These are phyloP conservation scores for Liodrosophila aerea DNA, from an alignment of 2,888 invertebrate species.

Conservation along the genomic window DNA sequence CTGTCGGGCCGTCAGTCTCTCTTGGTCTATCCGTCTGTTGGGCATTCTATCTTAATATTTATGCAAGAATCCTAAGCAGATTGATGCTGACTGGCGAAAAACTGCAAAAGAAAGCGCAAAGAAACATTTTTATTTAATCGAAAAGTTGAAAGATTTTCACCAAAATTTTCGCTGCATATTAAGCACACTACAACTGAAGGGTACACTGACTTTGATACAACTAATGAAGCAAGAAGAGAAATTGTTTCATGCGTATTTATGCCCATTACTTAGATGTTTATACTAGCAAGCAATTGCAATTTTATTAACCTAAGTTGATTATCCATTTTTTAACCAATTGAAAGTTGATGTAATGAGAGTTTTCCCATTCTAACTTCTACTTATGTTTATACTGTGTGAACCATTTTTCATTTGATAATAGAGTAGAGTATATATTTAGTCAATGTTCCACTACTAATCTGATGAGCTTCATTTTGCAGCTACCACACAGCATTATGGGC, in stretches of 20 bases:
- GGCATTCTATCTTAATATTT: conserved; percentile 60
- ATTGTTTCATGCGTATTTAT: too few relatives aligned
- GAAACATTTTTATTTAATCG: conserved; percentile 53
- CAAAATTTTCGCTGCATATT: conserved; percentile 23
- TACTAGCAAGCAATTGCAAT: too few relatives aligned
- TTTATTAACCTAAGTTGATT: too few relatives aligned
- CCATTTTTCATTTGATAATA: too few relatives aligned
- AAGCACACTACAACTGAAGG: conserved; percentile 2
- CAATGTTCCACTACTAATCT: neutral
- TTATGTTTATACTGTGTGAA: too few relatives aligned
- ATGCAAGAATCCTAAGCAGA: conserved; percentile 62
- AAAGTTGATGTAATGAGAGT: too few relatives aligned
- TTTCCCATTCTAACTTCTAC: too few relatives aligned
- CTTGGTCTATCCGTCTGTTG: conserved; percentile 6
- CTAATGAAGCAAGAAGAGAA: too few relatives aligned
- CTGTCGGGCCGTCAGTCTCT: neutral
- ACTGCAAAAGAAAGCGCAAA: conserved; percentile 17
- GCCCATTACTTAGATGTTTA: too few relatives aligned
- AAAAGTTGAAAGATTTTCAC: conserved; percentile 34
- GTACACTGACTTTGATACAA: conserved; percentile 19
- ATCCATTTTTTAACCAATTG: too few relatives aligned
- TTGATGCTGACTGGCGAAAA: conserved; percentile 66
- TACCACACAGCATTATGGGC: conserved; percentile 90
- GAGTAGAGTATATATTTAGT: conserved; percentile 31
- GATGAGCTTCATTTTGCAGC: conserved; percentile 80